Evolutionary conservation across 2,797 vertebrate genomes (phyloP).

Genomic region (Morus bassanus): DNA sequence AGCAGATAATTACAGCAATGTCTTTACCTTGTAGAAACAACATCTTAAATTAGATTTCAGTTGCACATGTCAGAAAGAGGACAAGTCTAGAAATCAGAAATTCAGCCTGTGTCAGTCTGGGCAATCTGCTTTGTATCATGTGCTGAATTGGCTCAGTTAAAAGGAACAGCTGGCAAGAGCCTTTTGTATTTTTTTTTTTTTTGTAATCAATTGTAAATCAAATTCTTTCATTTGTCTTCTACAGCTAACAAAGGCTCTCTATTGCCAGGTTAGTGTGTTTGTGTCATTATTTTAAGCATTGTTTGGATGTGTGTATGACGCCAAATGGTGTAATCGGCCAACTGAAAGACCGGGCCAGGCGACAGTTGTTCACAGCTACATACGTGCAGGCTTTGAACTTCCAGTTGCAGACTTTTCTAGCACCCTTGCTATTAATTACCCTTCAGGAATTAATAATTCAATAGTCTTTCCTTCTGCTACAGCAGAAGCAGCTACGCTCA

Average conservation of each 20-base stretch:
- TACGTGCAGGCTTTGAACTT: neutral
- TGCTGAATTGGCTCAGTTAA: slow-evolving; percentile 1
- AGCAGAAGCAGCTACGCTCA: no score
- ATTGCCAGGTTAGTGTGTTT: neutral
- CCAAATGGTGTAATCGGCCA: neutral
- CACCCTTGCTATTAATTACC: slow-evolving; percentile 10
- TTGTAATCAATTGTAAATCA: neutral
- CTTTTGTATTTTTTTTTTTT: neutral
- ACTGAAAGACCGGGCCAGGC: neutral
- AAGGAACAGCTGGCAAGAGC: slow-evolving; percentile 28
- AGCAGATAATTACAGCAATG: slow-evolving; percentile 42
- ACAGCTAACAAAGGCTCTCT: neutral
- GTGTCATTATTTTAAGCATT: neutral
- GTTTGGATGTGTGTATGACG: neutral
- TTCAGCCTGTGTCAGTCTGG: slow-evolving; percentile 10
- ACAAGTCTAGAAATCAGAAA: slow-evolving; percentile 50
- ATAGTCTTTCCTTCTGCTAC: neutral
- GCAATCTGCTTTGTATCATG: neutral
- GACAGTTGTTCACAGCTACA: neutral
- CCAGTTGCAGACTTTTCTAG: neutral
- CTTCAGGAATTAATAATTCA: slow-evolving; percentile 23
- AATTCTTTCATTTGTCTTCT: neutral
- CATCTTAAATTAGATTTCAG: slow-evolving; percentile 46
- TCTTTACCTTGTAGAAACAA: slow-evolving; percentile 42
- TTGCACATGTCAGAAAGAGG: slow-evolving; percentile 40